Base-by-base conservation (phyloP, 2,113 vertebrate genomes). In the Naja naja region DNA sequence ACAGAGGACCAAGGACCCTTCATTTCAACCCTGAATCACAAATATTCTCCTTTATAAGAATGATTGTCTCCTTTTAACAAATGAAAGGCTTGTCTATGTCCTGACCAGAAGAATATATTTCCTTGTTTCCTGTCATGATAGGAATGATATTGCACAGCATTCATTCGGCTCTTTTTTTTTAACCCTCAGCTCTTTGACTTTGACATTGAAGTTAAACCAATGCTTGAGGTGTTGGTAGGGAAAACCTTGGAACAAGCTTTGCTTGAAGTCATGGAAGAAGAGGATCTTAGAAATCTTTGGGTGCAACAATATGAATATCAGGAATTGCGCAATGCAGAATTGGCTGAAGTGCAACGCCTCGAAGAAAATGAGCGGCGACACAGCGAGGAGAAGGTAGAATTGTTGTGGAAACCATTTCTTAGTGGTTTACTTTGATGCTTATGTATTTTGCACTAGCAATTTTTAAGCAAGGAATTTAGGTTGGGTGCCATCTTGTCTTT, bases 251-350 rank as follows among this genome's bases (percentile, higher is more conserved):
- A 99, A 93, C 99, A 99, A 97, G 97, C 99, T 23, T 97, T 99
- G 91, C 96, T 98, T 96, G 99, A 99, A 95, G 98, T 99, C 64
- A 98, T 98, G 98, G 99, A 99, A 94, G 99, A 99, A 94, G 99
- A 99, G 86, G 99, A 99, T 97, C 94, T 99, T 96, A 98, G 98
- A 55, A 96, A 91, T 47, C 96, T 99, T 89, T 95, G 88, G 93
- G 97, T 97, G 34, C 98, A 95, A 87, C 99, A 99, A 95, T 91
- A 91, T 0, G 97, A 95, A 0, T 98, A 98, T 1, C 95, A 97
- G 14, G 98, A 99, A 95, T 95, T 98, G 45, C 97, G 98, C 9
- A 98, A 98, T 0, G 96, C 97, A 0, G 98, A 99, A 89, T 97
- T 98, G 87, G 98, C 98, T 8, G 99, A 99, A 95, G 97, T 98